Conservation (phyloP, 1,140 invertebrate genomes). For the Chelonus insularis region DNA sequence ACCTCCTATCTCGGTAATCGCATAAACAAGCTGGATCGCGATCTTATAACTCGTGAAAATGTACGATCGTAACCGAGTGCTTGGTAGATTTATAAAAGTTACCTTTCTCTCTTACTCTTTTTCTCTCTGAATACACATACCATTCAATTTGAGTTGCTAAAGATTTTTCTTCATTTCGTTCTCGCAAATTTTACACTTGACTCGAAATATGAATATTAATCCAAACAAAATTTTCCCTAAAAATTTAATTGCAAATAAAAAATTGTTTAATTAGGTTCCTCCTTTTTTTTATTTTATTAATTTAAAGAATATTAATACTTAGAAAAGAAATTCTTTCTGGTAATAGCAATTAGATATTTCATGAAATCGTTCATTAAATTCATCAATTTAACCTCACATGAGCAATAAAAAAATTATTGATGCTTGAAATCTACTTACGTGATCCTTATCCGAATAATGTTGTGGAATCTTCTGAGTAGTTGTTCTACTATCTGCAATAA, state of each 20-base stretch:
- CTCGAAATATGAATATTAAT: no score
- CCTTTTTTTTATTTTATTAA: no score
- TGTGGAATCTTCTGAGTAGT: background rate
- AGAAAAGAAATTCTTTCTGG: no score
- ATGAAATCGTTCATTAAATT: no score
- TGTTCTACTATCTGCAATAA: constrained; percentile 19
- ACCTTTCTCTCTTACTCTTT: background rate
- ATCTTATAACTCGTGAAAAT: constrained; percentile 37
- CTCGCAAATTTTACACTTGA: no score
- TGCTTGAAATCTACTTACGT: background rate
- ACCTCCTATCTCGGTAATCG: constrained; percentile 39
- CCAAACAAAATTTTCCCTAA: no score
- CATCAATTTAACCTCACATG: no score
- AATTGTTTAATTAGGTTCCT: no score
- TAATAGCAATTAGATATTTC: no score
- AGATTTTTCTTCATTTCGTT: background rate
- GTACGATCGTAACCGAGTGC: constrained; percentile 23
- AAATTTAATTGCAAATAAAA: no score
- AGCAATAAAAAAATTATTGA: no score
- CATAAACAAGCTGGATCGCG: constrained; percentile 48
- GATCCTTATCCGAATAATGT: background rate
- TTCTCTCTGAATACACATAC: background rate
- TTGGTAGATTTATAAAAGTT: constrained; percentile 23
- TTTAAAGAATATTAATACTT: no score
- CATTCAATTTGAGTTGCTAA: background rate